Percentiles rank a stretch among this genome's conserved stretches.
phyloP scores from a whole-genome alignment of 2,113 vertebrate genomes.

The Dipodomys ordii region DNA sequence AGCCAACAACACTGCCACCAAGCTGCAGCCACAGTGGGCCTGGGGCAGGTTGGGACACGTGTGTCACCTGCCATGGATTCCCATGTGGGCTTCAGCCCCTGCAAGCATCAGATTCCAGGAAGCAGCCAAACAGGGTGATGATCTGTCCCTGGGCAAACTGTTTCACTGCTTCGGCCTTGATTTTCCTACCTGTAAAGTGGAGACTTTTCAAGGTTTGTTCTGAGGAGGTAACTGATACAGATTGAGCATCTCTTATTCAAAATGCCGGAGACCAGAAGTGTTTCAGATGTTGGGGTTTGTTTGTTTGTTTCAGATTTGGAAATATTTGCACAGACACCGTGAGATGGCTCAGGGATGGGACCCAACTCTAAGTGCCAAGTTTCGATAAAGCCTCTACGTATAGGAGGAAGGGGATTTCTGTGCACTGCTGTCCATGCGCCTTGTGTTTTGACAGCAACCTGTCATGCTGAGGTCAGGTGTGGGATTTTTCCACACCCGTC shows the following conservation, averaged over 20 bases:
- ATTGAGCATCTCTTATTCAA: background rate
- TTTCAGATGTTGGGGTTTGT: background rate
- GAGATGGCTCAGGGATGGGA: background rate
- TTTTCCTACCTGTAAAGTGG: background rate
- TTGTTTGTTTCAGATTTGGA: background rate
- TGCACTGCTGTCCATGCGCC: background rate
- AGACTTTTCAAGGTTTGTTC: background rate
- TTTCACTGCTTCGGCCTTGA: background rate
- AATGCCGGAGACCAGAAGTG: background rate
- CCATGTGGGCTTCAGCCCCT: background rate
- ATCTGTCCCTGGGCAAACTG: background rate
- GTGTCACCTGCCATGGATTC: background rate
- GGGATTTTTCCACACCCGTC: background rate
- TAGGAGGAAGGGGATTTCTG: background rate
- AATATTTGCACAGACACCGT: background rate
- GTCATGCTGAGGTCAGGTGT: background rate
- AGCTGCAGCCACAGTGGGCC: background rate
- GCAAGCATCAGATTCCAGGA: background rate
- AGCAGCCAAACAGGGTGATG: background rate
- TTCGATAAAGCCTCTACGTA: background rate
- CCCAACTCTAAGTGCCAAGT: background rate
- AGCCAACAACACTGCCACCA: rapidly evolving
- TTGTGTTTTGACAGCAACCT: background rate
- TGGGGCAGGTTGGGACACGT: rapidly evolving
- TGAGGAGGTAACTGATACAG: background rate